Evolutionary conservation across 1,140 invertebrate species (phyloP), one percentile per base, ranked within the genome.

Genomic region (Anoplophora glabripennis): DNA sequence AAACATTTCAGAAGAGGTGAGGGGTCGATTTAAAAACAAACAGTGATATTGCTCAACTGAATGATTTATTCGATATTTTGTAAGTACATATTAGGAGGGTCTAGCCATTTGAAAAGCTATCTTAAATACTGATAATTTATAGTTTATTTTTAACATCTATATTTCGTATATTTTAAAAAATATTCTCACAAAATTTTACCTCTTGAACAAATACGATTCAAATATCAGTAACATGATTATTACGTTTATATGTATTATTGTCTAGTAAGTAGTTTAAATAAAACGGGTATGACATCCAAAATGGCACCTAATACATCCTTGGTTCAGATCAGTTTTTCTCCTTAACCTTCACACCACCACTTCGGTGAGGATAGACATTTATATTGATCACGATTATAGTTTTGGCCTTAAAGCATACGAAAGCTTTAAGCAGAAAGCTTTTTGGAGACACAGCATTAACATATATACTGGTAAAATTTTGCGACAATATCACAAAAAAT

Each of bases 81-180:
- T 64, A 66, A 73, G 62, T 72, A 72, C 72, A 74, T 71, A 61
- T 70, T 74, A 74, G 72, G 72, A 72, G 70, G 72, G 70, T 74
- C 71, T 74, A 75, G 70, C 71, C 72, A 65, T 72, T 72, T 65
- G 68, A 75, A 68, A 73, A 72, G 72, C 72, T 72, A 75, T 71
- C 56, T 68, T 75, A 73, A 75, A 75, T 75, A 75, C 73, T 75
- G 73, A 74, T 74, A 73, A 74, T 74, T 72, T 65, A 68, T 68
- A 68, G 60, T 72, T 69, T 64, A 65, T 65, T 67, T 69, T 71
- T 69, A 70, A 72, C 67, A 72, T 73, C 67, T 70, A 72, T 68
- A 65, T 66, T 55, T 48, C 59, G 58, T 41, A 61, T 57, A 57
- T 63, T 58, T 52, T 48, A 48, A 36, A 57, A 57, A 64, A 62